phyloP scores from a whole-genome alignment of 2,888 invertebrate genomes.

The Cerceris ruficornis region DNA sequence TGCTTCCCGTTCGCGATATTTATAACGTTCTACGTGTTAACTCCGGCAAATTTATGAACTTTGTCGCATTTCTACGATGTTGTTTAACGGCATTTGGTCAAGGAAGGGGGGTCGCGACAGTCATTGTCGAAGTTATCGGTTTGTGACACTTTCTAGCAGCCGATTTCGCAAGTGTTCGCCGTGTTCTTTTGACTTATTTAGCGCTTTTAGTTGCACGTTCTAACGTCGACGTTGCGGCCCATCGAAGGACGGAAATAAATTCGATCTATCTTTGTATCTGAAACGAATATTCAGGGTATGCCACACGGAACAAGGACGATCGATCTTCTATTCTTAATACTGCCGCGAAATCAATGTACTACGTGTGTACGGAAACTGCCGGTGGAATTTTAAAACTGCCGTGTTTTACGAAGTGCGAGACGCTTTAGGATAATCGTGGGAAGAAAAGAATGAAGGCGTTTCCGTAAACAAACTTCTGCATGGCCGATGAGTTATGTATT shows the following conservation, averaged over 20 bases:
- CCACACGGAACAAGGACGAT: slow-evolving; percentile 39
- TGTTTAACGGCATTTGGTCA: too few relatives aligned
- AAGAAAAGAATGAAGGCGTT: neutral
- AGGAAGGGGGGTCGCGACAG: too few relatives aligned
- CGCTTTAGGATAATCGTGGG: neutral
- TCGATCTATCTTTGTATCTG: slow-evolving; percentile 39
- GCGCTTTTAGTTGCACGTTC: slow-evolving; percentile 20
- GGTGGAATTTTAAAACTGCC: neutral
- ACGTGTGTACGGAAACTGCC: neutral
- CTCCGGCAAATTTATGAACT: too few relatives aligned
- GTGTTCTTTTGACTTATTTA: neutral
- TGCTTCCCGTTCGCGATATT: too few relatives aligned
- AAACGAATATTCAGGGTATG: slow-evolving; percentile 14
- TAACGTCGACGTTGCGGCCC: slow-evolving; percentile 6
- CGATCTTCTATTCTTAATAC: slow-evolving; percentile 43
- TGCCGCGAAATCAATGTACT: slow-evolving; percentile 37
- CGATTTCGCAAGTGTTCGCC: neutral
- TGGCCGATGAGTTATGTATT: too few relatives aligned
- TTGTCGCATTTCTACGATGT: too few relatives aligned
- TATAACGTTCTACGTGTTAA: too few relatives aligned
- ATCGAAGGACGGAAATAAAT: slow-evolving; percentile 30
- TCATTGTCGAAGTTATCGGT: too few relatives aligned
- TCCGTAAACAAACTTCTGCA: too few relatives aligned
- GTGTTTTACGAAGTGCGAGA: neutral
- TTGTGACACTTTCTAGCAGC: too few relatives aligned